Conservation (phyloP, 2,113 vertebrate genomes). For the Atherinomorus stipes region DNA sequence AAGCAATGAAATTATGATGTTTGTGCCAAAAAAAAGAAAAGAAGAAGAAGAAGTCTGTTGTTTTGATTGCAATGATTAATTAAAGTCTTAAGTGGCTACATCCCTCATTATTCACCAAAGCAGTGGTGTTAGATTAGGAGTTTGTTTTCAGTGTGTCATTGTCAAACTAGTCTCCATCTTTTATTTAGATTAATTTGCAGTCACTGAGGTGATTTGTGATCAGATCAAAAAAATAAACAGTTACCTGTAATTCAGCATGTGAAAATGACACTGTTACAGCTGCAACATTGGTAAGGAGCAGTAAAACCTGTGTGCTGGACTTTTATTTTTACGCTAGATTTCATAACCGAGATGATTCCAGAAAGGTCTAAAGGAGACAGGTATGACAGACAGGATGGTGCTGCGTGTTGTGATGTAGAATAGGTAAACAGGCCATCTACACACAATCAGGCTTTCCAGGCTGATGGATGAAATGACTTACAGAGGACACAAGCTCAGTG, state of each 20-base stretch:
- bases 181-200: neutral
- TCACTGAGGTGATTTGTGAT: neutral
- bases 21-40: no score
- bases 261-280: no score
- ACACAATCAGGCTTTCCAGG: conserved; percentile 46
- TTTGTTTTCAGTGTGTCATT: no score
- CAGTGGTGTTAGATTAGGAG: neutral
- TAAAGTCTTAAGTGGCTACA: neutral
- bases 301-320: no score
- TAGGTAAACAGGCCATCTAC: conserved; percentile 53
- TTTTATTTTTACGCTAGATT: neutral
- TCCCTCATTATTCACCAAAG: neutral
- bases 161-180: neutral
- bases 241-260: neutral
- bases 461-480: conserved; percentile 75
- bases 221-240: neutral
- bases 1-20: neutral
- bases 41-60: no score
- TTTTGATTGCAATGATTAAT: neutral
- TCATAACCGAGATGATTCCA: conserved; percentile 6
- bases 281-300: no score
- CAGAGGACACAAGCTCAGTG: conserved; percentile 72
- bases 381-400: conserved; percentile 35
- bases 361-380: conserved; percentile 18
- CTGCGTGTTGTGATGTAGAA: conserved; percentile 44